A percentile compares a stretch with the other conserved stretches of the same genome.
Evolutionary conservation across 2,113 vertebrate genomes (phyloP).

Genomic region (Lanius ludovicianus): DNA sequence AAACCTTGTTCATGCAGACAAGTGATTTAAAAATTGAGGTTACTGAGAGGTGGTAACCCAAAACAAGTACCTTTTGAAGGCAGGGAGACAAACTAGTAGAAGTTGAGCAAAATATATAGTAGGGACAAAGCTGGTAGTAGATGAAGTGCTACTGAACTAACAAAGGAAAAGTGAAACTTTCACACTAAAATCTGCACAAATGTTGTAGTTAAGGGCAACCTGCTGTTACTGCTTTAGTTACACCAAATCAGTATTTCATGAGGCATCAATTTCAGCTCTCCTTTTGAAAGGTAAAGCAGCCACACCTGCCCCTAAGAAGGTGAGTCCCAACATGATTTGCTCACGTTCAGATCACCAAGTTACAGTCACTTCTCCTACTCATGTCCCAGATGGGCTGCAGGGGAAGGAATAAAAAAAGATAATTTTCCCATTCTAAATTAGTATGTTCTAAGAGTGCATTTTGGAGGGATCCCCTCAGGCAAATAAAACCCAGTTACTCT

Average conservation of each 20-base stretch:
- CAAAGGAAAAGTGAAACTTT: background rate
- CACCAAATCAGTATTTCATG: background rate
- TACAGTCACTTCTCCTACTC: background rate
- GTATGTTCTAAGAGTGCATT: background rate
- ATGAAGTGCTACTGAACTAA: background rate
- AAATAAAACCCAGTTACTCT: background rate
- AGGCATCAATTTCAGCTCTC: background rate
- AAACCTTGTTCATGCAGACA: background rate
- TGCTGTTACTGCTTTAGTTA: background rate
- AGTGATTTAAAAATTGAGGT: background rate
- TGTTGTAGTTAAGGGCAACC: background rate
- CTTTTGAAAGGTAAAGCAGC: background rate
- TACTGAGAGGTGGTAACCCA: background rate
- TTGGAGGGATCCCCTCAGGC: background rate
- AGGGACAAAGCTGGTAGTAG: background rate
- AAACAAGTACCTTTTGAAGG: background rate
- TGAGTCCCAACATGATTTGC: background rate
- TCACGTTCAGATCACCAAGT: background rate
- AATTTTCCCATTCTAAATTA: background rate
- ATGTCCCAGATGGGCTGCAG: background rate
- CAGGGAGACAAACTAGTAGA: background rate
- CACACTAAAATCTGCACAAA: background rate
- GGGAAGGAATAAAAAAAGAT: background rate
- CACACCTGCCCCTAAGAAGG: background rate
- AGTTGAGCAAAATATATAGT: background rate